phyloP scores from a whole-genome alignment of 1,140 invertebrate species.

The Anagrus nilaparvatae region DNA sequence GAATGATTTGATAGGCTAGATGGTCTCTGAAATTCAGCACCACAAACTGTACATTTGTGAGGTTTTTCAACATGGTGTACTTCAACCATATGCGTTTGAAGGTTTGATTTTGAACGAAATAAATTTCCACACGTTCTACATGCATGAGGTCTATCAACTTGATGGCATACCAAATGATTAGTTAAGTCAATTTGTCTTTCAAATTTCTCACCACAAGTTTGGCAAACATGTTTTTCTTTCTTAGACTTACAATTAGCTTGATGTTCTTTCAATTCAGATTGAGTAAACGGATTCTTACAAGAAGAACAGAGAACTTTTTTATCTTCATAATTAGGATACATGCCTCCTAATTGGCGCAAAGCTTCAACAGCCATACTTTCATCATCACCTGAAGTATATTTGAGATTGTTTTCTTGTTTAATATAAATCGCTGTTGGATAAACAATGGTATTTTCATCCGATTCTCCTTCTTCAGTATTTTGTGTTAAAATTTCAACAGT shows the following conservation, averaged over 20 bases:
- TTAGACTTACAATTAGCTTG: conserved; percentile 18
- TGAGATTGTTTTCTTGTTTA: conserved; percentile 29
- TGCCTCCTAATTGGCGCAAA: conserved; percentile 39
- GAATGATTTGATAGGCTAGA: conserved; percentile 44
- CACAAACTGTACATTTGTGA: conserved; percentile 39
- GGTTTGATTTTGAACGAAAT: conserved; percentile 32
- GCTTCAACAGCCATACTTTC: conserved; percentile 44
- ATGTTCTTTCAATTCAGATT: conserved; percentile 25
- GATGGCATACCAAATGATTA: conserved; percentile 40
- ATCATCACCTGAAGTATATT: conserved; percentile 34
- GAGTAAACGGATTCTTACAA: conserved; percentile 20
- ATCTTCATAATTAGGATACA: conserved; percentile 33
- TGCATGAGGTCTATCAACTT: conserved; percentile 34
- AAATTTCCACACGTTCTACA: conserved; percentile 37
- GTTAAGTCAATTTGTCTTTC: conserved; percentile 35
- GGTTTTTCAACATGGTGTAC: conserved; percentile 28
- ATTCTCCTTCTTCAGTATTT: conserved; percentile 23
- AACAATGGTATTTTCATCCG: conserved; percentile 21
- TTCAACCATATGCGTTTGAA: conserved; percentile 32
- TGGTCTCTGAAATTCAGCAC: conserved; percentile 39
- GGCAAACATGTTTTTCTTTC: conserved; percentile 30
- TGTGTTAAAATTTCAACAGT: conserved; percentile 26
- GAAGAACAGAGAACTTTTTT: conserved; percentile 28
- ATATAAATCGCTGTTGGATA: conserved; percentile 35
- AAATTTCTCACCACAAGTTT: conserved; percentile 33